Evolutionary conservation across 2,888 invertebrate species (phyloP).

Genomic region (Vesta saturnalis): DNA sequence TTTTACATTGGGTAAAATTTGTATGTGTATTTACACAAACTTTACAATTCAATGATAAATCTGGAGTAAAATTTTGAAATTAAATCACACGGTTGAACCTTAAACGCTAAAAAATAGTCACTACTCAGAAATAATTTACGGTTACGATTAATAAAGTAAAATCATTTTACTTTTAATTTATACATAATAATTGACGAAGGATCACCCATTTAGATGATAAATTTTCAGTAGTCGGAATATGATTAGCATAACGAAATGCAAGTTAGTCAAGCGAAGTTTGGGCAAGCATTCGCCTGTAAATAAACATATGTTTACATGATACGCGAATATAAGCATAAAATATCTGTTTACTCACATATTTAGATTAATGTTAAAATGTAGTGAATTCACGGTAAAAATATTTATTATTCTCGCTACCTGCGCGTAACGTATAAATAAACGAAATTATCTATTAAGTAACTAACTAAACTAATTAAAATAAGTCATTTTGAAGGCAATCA

Average conservation of each 20-base stretch:
- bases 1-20: too few relatives aligned
- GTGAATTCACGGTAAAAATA: background rate
- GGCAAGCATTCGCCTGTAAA: slow-evolving; percentile 42
- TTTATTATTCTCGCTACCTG: background rate
- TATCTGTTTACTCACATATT: slow-evolving; percentile 37
- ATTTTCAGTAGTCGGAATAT: slow-evolving; percentile 4
- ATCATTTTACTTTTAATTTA: too few relatives aligned
- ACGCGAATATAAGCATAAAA: slow-evolving; percentile 45
- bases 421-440: background rate
- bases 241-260: slow-evolving; percentile 42
- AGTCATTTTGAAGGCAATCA: slow-evolving; percentile 26
- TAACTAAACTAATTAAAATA: slow-evolving; percentile 20
- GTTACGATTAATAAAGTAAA: too few relatives aligned
- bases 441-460: background rate
- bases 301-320: slow-evolving; percentile 46
- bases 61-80: too few relatives aligned
- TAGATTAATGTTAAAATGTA: background rate
- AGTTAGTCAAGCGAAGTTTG: slow-evolving; percentile 40
- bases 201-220: too few relatives aligned
- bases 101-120: too few relatives aligned
- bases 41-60: too few relatives aligned
- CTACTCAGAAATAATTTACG: too few relatives aligned
- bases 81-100: too few relatives aligned
- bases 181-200: too few relatives aligned
- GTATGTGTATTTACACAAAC: too few relatives aligned